These are phyloP conservation scores for Drosophila mayaguana DNA, from an alignment of 2,888 invertebrate species.

Conservation along the genomic window DNA sequence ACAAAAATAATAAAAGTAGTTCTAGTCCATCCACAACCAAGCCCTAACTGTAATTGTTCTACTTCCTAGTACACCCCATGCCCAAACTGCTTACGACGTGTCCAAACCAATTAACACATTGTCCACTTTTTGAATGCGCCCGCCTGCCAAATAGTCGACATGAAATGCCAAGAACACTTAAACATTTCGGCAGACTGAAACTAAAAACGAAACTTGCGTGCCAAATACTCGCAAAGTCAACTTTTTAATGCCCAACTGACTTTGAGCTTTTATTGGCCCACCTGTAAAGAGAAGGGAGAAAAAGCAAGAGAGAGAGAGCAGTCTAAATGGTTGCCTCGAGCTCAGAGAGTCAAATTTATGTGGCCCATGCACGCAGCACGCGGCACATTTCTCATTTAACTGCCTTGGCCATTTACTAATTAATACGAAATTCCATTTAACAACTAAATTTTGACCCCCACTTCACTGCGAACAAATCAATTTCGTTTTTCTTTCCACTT, in stretches of 20 bases:
- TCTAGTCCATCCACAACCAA: not conserved
- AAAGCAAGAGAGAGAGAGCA: not conserved
- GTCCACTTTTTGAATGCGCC: conserved; percentile 67
- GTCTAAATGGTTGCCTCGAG: not conserved
- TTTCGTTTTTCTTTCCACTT: conserved; percentile 58
- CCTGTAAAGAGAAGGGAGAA: conserved; percentile 11
- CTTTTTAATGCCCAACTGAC: conserved; percentile 61
- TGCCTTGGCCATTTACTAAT: conserved; percentile 82
- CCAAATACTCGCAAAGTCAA: conserved; percentile 68
- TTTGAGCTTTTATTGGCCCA: conserved; percentile 62
- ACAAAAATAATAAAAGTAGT: not conserved
- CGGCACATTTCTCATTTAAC: conserved; percentile 79
- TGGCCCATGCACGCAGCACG: conserved; percentile 64
- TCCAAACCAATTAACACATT: conserved; percentile 77
- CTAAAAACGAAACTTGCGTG: conserved; percentile 62
- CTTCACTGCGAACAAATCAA: conserved; percentile 65
- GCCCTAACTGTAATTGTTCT: conserved; percentile 5
- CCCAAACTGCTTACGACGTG: conserved; percentile 54
- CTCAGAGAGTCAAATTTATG: conserved; percentile 61
- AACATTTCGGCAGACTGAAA: conserved; percentile 47
- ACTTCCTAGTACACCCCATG: not conserved
- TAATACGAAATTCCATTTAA: conserved; percentile 79
- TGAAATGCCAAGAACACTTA: conserved; percentile 72
- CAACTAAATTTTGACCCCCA: conserved; percentile 68
- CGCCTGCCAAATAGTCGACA: conserved; percentile 6